Evolutionary conservation across 92 coral and sea anemone genomes (phyloP).

Genomic region (Virgularia gustaviana): DNA sequence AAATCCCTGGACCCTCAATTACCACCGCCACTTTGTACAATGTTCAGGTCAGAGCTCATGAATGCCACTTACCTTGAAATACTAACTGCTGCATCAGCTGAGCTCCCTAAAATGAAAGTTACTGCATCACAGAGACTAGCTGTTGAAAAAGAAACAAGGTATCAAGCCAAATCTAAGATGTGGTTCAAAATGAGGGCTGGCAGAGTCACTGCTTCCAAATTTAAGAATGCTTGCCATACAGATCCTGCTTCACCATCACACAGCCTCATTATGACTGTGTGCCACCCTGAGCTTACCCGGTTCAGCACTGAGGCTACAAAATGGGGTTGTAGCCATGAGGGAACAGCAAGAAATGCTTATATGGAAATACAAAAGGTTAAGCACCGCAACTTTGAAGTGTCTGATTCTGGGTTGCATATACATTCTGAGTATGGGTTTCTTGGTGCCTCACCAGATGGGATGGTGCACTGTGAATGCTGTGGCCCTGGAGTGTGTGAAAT

Average conservation of each 20-base stretch:
- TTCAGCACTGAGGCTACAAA: conserved; percentile 13
- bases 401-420: conserved; percentile 2
- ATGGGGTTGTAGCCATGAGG: conserved; percentile 15
- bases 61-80: conserved; percentile 41
- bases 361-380: background rate
- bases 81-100: conserved; percentile 30
- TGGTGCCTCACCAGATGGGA: background rate
- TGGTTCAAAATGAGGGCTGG: conserved; percentile 61
- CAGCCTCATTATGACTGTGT: conserved; percentile 48
- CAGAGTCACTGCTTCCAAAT: conserved; percentile 49
- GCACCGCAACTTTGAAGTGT: background rate
- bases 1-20: conserved; percentile 18
- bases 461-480: background rate
- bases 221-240: conserved; percentile 45
- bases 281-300: conserved; percentile 46
- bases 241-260: conserved; percentile 45
- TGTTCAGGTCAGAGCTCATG: conserved; percentile 33
- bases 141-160: conserved; percentile 48
- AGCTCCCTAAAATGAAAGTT: conserved; percentile 8
- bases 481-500: conserved; percentile 2
- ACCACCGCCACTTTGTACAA: conserved; percentile 1
- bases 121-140: conserved; percentile 28
- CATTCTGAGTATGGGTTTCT: background rate
- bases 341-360: background rate
- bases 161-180: too few species aligned